A percentile compares a stretch with the other conserved stretches of the same genome.
phyloP scores from a whole-genome alignment of 2,888 invertebrate genomes.

The Eristalinus sepulchralis region DNA sequence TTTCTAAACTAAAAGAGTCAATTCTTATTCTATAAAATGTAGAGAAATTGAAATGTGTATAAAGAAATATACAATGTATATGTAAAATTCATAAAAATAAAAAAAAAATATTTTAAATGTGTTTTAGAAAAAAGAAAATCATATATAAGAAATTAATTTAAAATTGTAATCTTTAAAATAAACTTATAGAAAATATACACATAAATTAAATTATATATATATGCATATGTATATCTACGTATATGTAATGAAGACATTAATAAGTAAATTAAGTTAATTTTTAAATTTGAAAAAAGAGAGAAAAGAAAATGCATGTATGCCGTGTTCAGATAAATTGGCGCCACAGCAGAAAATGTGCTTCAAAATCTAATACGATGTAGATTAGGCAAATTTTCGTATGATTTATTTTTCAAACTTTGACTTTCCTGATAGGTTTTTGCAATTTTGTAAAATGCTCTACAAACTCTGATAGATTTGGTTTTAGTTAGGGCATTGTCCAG shows the following conservation, averaged over 20 bases:
- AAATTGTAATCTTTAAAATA: constrained; percentile 27
- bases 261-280: constrained; percentile 1
- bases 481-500: no score
- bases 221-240: not conserved
- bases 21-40: constrained; percentile 81
- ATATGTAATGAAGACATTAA: constrained; percentile 7
- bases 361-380: not conserved
- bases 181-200: not conserved
- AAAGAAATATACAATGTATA: constrained; percentile 64
- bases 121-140: not conserved
- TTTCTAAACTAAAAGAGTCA: constrained; percentile 82
- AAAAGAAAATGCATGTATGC: not conserved
- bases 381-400: not conserved
- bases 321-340: not conserved
- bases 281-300: not conserved
- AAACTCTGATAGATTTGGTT: no score
- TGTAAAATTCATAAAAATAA: constrained; percentile 39
- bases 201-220: not conserved
- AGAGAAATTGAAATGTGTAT: constrained; percentile 75
- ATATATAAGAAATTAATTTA: constrained; percentile 1
- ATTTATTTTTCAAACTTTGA: not conserved
- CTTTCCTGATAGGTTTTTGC: no score
- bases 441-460: no score
- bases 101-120: constrained; percentile 39
- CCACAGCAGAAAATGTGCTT: not conserved